Conservation (phyloP, 2,797 vertebrate species). For the Neostethus bicornis region DNA sequence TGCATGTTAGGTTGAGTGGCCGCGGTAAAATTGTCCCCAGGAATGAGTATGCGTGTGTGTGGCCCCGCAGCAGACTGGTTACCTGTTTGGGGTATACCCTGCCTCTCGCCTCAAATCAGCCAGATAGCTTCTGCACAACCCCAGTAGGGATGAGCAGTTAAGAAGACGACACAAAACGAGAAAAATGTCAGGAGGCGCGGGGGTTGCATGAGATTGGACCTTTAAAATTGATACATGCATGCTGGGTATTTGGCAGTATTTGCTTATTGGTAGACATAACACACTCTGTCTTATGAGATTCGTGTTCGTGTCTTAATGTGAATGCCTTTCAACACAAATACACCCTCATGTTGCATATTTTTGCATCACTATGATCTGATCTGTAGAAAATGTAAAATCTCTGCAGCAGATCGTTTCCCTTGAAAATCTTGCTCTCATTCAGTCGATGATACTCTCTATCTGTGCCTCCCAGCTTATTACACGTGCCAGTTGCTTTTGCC, state of each 20-base stretch:
- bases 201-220: too few relatives aligned
- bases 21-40: too few relatives aligned
- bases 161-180: too few relatives aligned
- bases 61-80: too few relatives aligned
- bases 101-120: too few relatives aligned
- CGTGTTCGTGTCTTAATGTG: not conserved
- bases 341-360: slow-evolving; percentile 30
- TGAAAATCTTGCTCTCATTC: slow-evolving; percentile 35
- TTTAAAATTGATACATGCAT: slow-evolving; percentile 46
- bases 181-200: too few relatives aligned
- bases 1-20: too few relatives aligned
- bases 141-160: too few relatives aligned
- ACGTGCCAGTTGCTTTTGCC: slow-evolving; percentile 25
- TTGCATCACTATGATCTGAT: slow-evolving; percentile 12
- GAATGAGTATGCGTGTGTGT: too few relatives aligned
- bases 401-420: slow-evolving; percentile 6
- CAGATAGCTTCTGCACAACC: too few relatives aligned
- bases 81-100: too few relatives aligned
- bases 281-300: slow-evolving; percentile 19
- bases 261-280: slow-evolving; percentile 49
- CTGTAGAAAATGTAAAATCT: slow-evolving; percentile 15
- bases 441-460: slow-evolving; percentile 28
- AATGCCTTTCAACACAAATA: not conserved
- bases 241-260: slow-evolving; percentile 58
- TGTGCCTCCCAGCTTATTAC: slow-evolving; percentile 55